Evolutionary conservation across 2,888 invertebrate genomes (phyloP), one percentile per base, ranked within the genome.

Genomic region (Mesodorylaimus sp.): DNA sequence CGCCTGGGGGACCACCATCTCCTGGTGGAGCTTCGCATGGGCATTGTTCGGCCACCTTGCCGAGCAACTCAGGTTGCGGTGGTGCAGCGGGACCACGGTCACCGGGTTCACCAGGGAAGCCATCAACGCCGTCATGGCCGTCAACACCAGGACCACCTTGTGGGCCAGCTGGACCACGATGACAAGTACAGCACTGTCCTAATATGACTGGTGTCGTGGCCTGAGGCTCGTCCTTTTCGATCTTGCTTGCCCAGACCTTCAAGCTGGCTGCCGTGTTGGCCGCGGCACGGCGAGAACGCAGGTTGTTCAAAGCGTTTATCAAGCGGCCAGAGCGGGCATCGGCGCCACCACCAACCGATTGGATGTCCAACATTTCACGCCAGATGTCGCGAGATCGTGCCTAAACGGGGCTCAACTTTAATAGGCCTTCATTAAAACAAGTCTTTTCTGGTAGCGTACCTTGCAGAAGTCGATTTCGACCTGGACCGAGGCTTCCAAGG

Each of bases 341-440:
- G n/a, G n/a, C n/a, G n/a, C n/a, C n/a, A n/a, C n/a, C n/a, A 16
- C 27, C 44, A 10, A 5, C 44, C 10, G 7, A 5, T 10, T 43
- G 44, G 47, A 64, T 61, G 47, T 64, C 64, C 46, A 64, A 54
- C 62, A 63, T 62, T 51, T 64, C 64, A 44, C 59, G 58, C 62
- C 64, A 64, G 60, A 64, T 63, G 52, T 63, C 64, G 42, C 64
- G 58, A 10, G 64, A 58, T 26, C 63, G 57, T 2, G 63, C 53
- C 61, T 60, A 42, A 13, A 55, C 51, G 23, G 5, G 16, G 23
- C n/a, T n/a, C n/a, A n/a, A n/a, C n/a, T n/a, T n/a, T n/a, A n/a
- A n/a, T n/a, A n/a, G n/a, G n/a, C n/a, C n/a, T n/a, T n/a, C n/a
- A n/a, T n/a, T n/a, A n/a, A n/a, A n/a, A n/a, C n/a, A n/a, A n/a